phyloP scores from a whole-genome alignment of 1,140 invertebrate species.

The Vollenhovia emeryi region DNA sequence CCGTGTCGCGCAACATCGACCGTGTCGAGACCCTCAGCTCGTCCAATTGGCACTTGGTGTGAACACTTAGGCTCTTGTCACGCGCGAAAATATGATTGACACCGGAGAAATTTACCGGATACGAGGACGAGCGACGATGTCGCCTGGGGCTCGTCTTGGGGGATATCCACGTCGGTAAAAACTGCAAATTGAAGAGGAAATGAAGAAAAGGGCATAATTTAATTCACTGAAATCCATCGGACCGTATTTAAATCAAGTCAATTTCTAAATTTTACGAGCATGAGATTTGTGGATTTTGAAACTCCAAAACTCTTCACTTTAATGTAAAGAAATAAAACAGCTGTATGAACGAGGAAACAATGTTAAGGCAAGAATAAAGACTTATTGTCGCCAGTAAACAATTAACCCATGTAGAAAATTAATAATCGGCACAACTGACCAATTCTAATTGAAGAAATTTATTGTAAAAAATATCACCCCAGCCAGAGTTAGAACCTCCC shows the following conservation, averaged over 20 bases:
- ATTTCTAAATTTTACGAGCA: background rate
- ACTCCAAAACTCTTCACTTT: background rate
- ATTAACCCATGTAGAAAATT: too few relatives aligned
- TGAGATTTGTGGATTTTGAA: background rate
- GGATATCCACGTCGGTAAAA: constrained; percentile 74
- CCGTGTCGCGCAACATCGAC: background rate
- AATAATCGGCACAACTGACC: too few relatives aligned
- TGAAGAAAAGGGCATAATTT: background rate
- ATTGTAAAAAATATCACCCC: too few relatives aligned
- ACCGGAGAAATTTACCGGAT: constrained; percentile 76
- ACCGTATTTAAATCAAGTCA: constrained; percentile 9
- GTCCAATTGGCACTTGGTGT: constrained; percentile 58
- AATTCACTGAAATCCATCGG: background rate
- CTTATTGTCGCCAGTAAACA: too few relatives aligned
- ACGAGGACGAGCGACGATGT: constrained; percentile 79
- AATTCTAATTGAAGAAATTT: too few relatives aligned
- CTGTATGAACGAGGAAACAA: too few relatives aligned
- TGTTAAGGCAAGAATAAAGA: too few relatives aligned
- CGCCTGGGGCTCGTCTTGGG: constrained; percentile 75
- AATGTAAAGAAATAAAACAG: background rate
- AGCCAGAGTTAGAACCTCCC: too few relatives aligned
- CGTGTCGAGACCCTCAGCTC: constrained; percentile 17
- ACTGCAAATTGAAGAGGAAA: constrained; percentile 74
- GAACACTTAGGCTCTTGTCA: constrained; percentile 29
- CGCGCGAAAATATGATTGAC: constrained; percentile 34